Conservation (phyloP, 2,888 invertebrate species). For the Polymixis lichenea region DNA sequence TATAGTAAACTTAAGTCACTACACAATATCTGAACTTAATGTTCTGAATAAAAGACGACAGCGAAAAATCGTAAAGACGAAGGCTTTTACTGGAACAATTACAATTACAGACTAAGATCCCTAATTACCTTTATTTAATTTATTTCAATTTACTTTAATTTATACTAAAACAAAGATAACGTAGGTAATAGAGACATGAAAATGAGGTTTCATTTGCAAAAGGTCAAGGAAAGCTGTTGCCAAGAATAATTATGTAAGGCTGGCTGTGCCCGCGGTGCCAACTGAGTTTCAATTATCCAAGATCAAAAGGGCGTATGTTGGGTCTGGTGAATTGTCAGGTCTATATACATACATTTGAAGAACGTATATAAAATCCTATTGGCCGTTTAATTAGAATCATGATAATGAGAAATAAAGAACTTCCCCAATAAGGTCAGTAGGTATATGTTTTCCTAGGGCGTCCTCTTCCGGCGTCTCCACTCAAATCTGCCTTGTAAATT, state of each 20-base stretch:
- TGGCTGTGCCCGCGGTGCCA: background rate
- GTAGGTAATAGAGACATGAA: conserved; percentile 26
- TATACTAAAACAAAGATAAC: conserved; percentile 26
- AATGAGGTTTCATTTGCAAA: conserved; percentile 40
- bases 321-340: no score
- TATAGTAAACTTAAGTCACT: background rate
- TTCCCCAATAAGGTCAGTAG: no score
- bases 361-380: background rate
- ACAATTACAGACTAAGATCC: conserved; percentile 2
- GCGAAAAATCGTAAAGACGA: background rate
- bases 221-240: conserved; percentile 48
- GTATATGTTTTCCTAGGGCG: no score
- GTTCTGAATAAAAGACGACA: background rate
- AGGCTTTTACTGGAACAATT: background rate
- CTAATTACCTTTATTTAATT: conserved; percentile 32
- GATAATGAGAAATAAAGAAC: no score
- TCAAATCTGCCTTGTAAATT: no score
- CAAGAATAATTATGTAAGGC: conserved; percentile 35
- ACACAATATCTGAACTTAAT: background rate
- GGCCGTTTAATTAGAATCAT: background rate
- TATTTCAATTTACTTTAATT: no score
- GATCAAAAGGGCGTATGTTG: background rate
- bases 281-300: conserved; percentile 15
- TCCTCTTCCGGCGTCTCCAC: no score
- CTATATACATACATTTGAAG: background rate